Base-by-base conservation (phyloP, 2,797 vertebrate species). In the Bovichtus variegatus region DNA sequence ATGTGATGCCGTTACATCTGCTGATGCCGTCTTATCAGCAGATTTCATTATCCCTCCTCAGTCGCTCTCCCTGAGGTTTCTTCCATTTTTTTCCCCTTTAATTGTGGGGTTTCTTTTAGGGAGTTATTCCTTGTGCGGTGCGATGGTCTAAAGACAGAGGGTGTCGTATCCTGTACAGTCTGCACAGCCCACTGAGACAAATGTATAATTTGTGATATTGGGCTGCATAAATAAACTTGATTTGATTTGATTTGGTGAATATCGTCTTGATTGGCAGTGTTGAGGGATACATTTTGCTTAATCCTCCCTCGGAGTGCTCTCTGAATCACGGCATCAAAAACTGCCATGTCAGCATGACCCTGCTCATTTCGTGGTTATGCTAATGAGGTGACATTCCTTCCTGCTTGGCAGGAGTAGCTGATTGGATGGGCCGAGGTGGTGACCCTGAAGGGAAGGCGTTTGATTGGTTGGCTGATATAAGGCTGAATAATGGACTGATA, bases 401-500 rank as follows among this genome's bases (percentile, higher is more conserved):
- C 84, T 78, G 76, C 51, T 88, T 93, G 91, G 91, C 91, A 91
- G 68, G 69, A 55, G n/a, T 19, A 82, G 89, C 83, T 92, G 89
- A 93, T 91, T 92, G 92, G 90, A 92, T 92, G 91, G 84, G 87
- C 82, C 0, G 77, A 86, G 90, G 83, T 87, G 73, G 84, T 76
- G 90, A 93, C 86, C 92, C 88, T 83, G 83, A 86, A 77, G 82
- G 67, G 80, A 87, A 75, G 84, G 89, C 38, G 18, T 90, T 86
- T 91, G 87, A 92, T 91, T 91, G 91, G 90, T 83, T 88, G 88
- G 87, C 85, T 83, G 77, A 80, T 86, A 83, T 90, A 88, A 85
- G 87, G 74, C 75, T 87, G 88, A 90, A 90, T 87, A 87, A 89
- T 90, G 78, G 86, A 88, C 80, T 80, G 82, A 80, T 83, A 81